Base-by-base conservation (phyloP, 2,113 vertebrate species). In the Neotoma lepida region DNA sequence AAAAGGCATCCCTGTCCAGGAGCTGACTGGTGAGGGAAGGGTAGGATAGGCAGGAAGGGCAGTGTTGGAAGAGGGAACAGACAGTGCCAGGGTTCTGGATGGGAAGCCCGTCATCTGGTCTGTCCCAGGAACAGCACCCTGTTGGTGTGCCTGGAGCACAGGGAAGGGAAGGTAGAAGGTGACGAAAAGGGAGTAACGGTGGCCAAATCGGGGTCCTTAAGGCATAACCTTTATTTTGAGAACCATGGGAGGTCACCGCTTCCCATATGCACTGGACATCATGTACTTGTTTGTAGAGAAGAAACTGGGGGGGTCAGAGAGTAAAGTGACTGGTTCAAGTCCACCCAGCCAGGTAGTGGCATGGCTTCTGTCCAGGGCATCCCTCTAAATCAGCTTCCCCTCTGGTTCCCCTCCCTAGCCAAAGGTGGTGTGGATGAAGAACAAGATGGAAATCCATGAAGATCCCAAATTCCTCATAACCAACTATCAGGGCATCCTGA, bases 351-450 rank as follows among this genome's bases (percentile, higher is more conserved):
- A 82, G 66, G 46, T 1, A 35, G 9, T 1, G 58, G 30, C n/a
- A 17, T 44, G 64, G 64, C 17, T 63, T 1, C 2, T 1, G 9
- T 17, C 33, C 46, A 0, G 56, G 93, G 54, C 4, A 5, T 20
- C 41, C 35, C 24, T 20, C 20, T 76, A 24, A 95, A 12, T 3
- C 0, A 33, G 20, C 54, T 14, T 84, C 44, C 22, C 46, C 66
- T 58, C 73, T 61, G 6, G 1, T 8, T 35, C 30, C 26, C 28
- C 18, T 61, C 76, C 2, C 33, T 77, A 99, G 99, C 99, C 99
- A 0, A 99, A 99, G 96, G 99, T 99, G 93, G 97, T 98, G 73
- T 99, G 99, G 99, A 98, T 99, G 99, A 99, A 99, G 97, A 99
- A 99, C 97, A 99, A 98, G 54, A 98, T 99, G 98, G 98, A 99